Evolutionary conservation across 2,888 invertebrate species (phyloP), one percentile per base, ranked within the genome.

Genomic region (Rhyacophila evoluta): DNA sequence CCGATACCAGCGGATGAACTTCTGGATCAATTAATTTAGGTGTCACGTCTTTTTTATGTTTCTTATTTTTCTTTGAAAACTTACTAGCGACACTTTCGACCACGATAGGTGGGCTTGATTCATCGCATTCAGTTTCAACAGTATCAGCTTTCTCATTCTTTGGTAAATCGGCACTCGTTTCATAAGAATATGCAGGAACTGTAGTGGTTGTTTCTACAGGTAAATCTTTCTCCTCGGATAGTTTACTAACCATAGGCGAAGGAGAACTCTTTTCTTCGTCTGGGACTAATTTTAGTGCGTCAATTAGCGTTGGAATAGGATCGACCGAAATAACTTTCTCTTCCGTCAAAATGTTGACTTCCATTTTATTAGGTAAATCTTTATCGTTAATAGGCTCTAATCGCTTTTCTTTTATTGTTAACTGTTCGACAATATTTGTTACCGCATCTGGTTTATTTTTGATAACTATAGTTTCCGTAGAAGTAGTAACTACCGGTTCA

Each of bases 391-490:
- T 19, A 8, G 25, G 19, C 6, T 19, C 55, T 25, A 19, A 55
- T 8, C 6, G 10, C 2, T 55, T 15, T 55, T 55, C 55, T 55
- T 55, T 1, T 6, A 2, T 55, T 55, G 19, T 55, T 8, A 55
- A 55, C 10, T 55, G 55, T 19, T 55, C 55, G 19, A 19, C 19
- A 19, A 55, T 25, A 25, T 55, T 55, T 25, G 10, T 55, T 55
- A 25, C 19, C 1, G 55, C 10, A 25, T 8, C 8, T 10, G 55
- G 55, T 55, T 55, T 4, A 55, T 55, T 6, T 10, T 55, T 55
- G 4, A 0, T 74, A 27, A 10, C 38, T 19, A 71, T 29, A n/a
- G 68, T 82, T 71, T 28, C 69, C n/a, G 19, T 2, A 19, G 25
- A 55, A 55, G 8, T 19, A 55, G 6, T 33, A 6, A 33, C 6